A percentile compares a stretch with the other conserved stretches of the same genome.
These are phyloP conservation scores for Agonopterix alstromeriana DNA, from an alignment of 2,888 invertebrate genomes.

Conservation along the genomic window DNA sequence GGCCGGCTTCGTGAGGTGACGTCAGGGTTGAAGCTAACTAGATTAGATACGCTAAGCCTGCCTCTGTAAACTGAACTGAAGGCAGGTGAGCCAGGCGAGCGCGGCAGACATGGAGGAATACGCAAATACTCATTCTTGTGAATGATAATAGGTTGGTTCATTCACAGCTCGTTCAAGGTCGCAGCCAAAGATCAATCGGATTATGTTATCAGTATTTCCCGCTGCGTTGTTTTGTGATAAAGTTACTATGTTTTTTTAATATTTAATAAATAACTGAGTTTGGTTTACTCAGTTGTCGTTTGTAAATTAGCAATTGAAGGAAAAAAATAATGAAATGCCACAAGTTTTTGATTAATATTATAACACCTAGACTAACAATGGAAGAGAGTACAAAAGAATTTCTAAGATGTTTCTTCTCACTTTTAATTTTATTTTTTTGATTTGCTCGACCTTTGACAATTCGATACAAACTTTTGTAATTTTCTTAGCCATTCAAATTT, in stretches of 20 bases:
- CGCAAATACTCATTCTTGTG: constrained; percentile 26
- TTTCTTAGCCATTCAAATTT: constrained; percentile 10
- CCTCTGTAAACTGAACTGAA: constrained; percentile 28
- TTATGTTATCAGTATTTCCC: constrained; percentile 32
- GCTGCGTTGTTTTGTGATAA: not conserved
- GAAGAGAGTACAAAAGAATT: not conserved
- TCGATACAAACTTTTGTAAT: constrained; percentile 16
- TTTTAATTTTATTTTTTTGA: constrained; percentile 7
- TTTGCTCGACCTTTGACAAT: constrained; percentile 5
- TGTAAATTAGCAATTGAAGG: not conserved
- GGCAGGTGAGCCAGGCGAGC: constrained; percentile 28
- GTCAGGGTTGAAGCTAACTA: constrained; percentile 57
- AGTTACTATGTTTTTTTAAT: not conserved
- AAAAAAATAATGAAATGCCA: constrained; percentile 6
- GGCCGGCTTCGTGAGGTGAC: constrained; percentile 51
- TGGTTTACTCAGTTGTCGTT: too few species aligned
- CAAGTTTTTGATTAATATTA: constrained; percentile 9
- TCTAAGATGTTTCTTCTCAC: not conserved
- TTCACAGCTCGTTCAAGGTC: constrained; percentile 37
- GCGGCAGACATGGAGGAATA: constrained; percentile 28
- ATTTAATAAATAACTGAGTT: too few species aligned
- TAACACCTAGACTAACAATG: constrained; percentile 8
- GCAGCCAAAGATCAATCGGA: constrained; percentile 22
- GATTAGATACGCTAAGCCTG: constrained; percentile 62
- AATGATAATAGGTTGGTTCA: constrained; percentile 20